Conservation (phyloP, 2,888 invertebrate species). For the Antheraea yamamai region DNA sequence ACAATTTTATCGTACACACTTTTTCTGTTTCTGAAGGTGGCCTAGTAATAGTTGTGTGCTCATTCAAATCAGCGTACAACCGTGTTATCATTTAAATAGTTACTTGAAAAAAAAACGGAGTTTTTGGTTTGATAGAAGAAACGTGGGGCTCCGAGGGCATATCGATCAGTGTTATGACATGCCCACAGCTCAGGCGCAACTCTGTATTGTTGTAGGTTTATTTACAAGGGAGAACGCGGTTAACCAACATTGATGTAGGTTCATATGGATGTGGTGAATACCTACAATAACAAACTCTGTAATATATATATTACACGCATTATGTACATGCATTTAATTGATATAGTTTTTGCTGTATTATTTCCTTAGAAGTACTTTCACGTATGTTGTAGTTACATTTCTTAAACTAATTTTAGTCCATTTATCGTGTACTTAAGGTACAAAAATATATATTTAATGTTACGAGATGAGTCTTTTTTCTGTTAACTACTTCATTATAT, state of each 20-base stretch:
- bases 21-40: no score
- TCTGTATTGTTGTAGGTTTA: slow-evolving; percentile 45
- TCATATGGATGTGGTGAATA: slow-evolving; percentile 15
- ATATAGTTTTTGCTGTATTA: background rate
- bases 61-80: background rate
- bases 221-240: slow-evolving; percentile 33
- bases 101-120: background rate
- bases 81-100: background rate
- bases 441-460: no score
- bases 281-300: background rate
- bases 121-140: slow-evolving; percentile 24
- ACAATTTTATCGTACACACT: background rate
- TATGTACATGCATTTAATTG: no score
- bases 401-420: no score
- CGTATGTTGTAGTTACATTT: background rate
- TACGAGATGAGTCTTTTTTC: no score
- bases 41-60: background rate
- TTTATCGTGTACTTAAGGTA: no score
- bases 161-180: slow-evolving; percentile 73
- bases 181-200: slow-evolving; percentile 32
- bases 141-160: slow-evolving; percentile 39
- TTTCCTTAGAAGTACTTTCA: background rate
- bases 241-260: background rate
- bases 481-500: no score
- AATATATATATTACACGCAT: no score